Percentiles rank a stretch among this genome's conserved stretches.
Evolutionary conservation across 1,140 invertebrate genomes (phyloP).

Genomic region (Zaprionus davidi): DNA sequence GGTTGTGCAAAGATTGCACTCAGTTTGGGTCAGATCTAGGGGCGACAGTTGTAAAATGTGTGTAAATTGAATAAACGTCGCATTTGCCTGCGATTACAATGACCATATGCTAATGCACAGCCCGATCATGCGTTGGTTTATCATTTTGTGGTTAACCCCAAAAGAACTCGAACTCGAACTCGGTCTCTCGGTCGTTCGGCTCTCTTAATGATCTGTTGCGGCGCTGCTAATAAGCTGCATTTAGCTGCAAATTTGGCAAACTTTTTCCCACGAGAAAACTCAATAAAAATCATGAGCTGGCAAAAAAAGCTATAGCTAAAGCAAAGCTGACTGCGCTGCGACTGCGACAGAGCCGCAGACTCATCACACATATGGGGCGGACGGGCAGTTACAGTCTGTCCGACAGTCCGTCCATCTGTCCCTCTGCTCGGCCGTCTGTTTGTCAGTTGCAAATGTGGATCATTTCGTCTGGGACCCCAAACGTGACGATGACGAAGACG

Average conservation of each 20-base stretch:
- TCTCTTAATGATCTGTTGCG: slow-evolving; percentile 36
- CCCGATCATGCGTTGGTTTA: not conserved
- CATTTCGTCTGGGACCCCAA: slow-evolving; percentile 56
- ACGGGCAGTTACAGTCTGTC: slow-evolving; percentile 2
- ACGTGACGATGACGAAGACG: slow-evolving; percentile 49
- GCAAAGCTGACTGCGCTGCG: not conserved
- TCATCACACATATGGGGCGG: slow-evolving; percentile 67
- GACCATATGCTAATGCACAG: slow-evolving; percentile 16
- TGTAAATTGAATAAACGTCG: slow-evolving; percentile 45
- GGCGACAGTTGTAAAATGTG: slow-evolving; percentile 17
- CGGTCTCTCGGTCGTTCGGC: not conserved
- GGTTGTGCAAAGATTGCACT: slow-evolving; percentile 68
- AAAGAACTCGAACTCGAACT: not conserved
- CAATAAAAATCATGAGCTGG: slow-evolving; percentile 66
- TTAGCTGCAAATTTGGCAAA: slow-evolving; percentile 52
- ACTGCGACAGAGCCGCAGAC: slow-evolving; percentile 31
- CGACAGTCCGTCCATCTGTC: not conserved
- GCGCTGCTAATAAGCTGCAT: slow-evolving; percentile 39
- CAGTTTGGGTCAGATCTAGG: slow-evolving; percentile 31
- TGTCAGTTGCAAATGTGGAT: slow-evolving; percentile 51
- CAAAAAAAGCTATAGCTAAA: slow-evolving; percentile 31
- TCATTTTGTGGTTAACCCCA: slow-evolving; percentile 32
- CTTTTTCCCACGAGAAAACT: slow-evolving; percentile 61
- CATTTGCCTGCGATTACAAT: slow-evolving; percentile 23
- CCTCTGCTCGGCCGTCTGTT: not conserved